Percentiles rank a stretch among this genome's conserved stretches.
Evolutionary conservation across 92 coral and sea anemone species (phyloP).

Genomic region (Siderastrea siderea): DNA sequence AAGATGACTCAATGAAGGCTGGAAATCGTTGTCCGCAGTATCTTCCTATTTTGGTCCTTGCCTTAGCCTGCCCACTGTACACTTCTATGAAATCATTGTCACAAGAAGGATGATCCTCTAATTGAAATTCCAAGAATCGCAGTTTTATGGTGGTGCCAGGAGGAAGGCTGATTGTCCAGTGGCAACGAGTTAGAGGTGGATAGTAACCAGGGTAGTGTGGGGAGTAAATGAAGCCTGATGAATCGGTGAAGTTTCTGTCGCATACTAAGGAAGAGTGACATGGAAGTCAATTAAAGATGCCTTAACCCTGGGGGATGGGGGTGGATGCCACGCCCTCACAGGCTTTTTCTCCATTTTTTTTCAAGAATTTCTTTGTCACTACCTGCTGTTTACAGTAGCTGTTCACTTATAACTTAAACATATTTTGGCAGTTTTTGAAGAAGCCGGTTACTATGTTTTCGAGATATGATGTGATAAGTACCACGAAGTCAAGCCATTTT

Average conservation of each 20-base stretch:
- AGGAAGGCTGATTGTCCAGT: constrained; percentile 71
- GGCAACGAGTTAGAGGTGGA: constrained; percentile 51
- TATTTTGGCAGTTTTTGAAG: no score
- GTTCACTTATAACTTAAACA: no score
- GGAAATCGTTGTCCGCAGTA: constrained; percentile 85
- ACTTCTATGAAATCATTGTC: constrained; percentile 66
- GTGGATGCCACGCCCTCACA: not conserved
- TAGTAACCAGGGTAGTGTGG: constrained; percentile 73
- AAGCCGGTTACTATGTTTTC: no score
- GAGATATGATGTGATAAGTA: no score
- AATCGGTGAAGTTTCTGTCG: constrained; percentile 30
- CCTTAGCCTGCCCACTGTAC: constrained; percentile 33
- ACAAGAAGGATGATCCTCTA: constrained; percentile 79
- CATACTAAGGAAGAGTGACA: constrained; percentile 30
- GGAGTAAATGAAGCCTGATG: constrained; percentile 58
- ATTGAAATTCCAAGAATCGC: constrained; percentile 68
- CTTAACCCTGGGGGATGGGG: no score
- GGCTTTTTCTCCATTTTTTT: no score
- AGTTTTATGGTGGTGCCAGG: constrained; percentile 58
- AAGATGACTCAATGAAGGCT: constrained; percentile 75
- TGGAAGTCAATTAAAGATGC: not conserved
- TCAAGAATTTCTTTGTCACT: no score
- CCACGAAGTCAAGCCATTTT: no score
- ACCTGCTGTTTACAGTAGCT: no score
- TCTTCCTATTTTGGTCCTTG: constrained; percentile 55